A percentile compares a stretch with the other conserved stretches of the same genome.
These are phyloP conservation scores for Prenolepis imparis DNA, from an alignment of 2,888 invertebrate genomes.

Conservation along the genomic window DNA sequence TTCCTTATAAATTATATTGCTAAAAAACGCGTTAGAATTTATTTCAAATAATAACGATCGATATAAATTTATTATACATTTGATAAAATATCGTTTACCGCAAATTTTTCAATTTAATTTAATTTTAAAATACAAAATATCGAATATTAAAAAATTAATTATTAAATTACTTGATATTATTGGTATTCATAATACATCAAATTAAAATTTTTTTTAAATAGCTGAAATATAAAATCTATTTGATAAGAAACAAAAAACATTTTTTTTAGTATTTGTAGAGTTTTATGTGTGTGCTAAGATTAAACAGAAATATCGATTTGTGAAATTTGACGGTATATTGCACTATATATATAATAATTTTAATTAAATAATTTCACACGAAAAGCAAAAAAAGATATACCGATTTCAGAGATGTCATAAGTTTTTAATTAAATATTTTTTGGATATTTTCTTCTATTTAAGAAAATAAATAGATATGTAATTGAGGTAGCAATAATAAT, in stretches of 20 bases:
- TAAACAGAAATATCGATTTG: neutral
- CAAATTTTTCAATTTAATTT: neutral
- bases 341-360: neutral
- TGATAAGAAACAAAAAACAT: neutral
- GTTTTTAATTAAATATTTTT: neutral
- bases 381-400: neutral
- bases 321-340: neutral
- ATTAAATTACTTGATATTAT: neutral
- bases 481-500: neutral
- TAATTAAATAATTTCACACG: neutral
- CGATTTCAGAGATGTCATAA: neutral
- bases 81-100: neutral
- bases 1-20: neutral
- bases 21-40: slow-evolving; percentile 25
- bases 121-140: neutral
- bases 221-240: neutral
- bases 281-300: neutral
- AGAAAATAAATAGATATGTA: neutral
- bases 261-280: neutral
- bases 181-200: neutral
- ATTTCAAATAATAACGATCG: slow-evolving; percentile 2
- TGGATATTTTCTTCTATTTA: neutral
- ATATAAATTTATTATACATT: neutral
- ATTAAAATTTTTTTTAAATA: neutral
- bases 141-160: neutral